Percentiles rank a stretch among this genome's conserved stretches.
Conservation (phyloP, 2,888 invertebrate species). For the Sphinx pinastri region DNA sequence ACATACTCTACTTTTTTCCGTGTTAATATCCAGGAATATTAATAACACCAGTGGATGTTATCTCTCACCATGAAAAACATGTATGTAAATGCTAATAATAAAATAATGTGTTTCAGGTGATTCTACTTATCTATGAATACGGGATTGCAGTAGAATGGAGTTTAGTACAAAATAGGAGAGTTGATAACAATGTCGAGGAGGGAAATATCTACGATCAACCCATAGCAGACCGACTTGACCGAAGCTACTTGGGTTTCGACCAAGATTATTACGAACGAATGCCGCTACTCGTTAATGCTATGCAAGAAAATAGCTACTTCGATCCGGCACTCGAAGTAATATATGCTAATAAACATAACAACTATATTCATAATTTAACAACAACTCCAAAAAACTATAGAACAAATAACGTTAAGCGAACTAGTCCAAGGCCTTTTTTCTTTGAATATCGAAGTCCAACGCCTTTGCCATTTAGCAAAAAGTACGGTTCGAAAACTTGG, state of each 20-base stretch:
- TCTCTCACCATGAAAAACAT: too few species aligned
- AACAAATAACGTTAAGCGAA: constrained; percentile 58
- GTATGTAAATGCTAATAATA: too few species aligned
- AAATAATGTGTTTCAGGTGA: constrained; percentile 65
- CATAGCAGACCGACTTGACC: constrained; percentile 70
- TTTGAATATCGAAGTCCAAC: constrained; percentile 70
- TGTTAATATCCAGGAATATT: too few species aligned
- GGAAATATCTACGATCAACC: constrained; percentile 55
- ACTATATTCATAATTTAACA: constrained; percentile 40
- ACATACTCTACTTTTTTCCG: too few species aligned
- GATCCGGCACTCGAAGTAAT: constrained; percentile 58
- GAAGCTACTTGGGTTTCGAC: constrained; percentile 72
- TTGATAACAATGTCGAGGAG: constrained; percentile 43
- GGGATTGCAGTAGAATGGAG: constrained; percentile 77
- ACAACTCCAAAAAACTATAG: constrained; percentile 45
- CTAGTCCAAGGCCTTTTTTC: constrained; percentile 81
- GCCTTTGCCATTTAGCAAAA: constrained; percentile 71
- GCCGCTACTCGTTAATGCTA: constrained; percentile 76
- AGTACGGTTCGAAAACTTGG: constrained; percentile 70
- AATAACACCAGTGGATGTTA: too few species aligned
- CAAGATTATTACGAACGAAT: constrained; percentile 79
- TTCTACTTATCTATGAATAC: constrained; percentile 81
- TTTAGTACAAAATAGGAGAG: constrained; percentile 66
- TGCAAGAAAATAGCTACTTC: constrained; percentile 71
- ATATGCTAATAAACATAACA: constrained; percentile 41